These are phyloP conservation scores for Philopedon plagiatum DNA, from an alignment of 2,888 invertebrate genomes.

Conservation along the genomic window DNA sequence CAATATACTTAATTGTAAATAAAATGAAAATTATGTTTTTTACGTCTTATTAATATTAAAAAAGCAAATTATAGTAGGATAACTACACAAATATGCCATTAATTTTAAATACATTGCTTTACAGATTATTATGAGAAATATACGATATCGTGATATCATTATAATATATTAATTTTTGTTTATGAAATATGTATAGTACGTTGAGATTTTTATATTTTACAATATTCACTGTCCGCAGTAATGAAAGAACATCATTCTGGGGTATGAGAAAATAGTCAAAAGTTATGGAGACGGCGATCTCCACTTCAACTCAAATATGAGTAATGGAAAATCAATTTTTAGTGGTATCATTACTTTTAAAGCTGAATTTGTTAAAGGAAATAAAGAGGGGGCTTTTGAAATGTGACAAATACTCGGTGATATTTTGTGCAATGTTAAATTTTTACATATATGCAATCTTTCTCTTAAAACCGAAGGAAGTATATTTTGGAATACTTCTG, in stretches of 20 bases:
- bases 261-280: not conserved
- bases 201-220: too few species aligned
- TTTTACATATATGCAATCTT: too few species aligned
- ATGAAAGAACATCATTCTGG: not conserved
- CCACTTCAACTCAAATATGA: not conserved
- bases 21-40: conserved; percentile 30
- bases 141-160: not conserved
- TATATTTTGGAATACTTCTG: too few species aligned
- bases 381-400: too few species aligned
- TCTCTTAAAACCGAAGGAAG: too few species aligned
- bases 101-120: not conserved
- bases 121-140: not conserved
- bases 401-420: too few species aligned
- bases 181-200: too few species aligned
- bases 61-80: not conserved
- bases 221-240: too few species aligned
- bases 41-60: conserved; percentile 20
- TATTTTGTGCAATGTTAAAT: too few species aligned
- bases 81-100: not conserved
- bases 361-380: too few species aligned
- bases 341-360: not conserved
- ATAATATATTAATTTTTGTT: too few species aligned
- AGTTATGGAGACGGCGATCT: not conserved
- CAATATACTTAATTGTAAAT: conserved; percentile 24
- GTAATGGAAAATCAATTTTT: not conserved